Percentiles rank a stretch among this genome's conserved stretches.
Conservation (phyloP, 2,113 vertebrate species). For the Ailuropoda melanoleuca region DNA sequence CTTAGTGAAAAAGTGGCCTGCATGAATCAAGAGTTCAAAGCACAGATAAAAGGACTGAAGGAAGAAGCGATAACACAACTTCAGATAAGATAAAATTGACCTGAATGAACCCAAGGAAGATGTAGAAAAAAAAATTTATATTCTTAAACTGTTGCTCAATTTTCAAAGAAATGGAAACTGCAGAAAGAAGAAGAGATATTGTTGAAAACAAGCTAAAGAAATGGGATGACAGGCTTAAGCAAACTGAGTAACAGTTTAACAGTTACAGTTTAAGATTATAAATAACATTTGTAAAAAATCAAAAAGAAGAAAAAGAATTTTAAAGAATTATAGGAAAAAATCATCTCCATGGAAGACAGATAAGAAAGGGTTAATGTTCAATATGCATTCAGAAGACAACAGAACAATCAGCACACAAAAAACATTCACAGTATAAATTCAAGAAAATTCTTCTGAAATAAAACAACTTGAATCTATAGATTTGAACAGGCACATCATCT, state of each 20-base stretch:
- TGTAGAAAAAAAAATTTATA: not conserved
- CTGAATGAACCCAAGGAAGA: not conserved
- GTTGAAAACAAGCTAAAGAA: not conserved
- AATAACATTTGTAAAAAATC: not conserved
- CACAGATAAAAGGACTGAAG: not conserved
- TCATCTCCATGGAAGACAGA: not conserved
- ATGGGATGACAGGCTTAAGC: not conserved
- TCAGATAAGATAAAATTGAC: not conserved
- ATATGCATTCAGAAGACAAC: not conserved
- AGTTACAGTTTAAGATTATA: not conserved
- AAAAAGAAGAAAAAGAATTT: not conserved
- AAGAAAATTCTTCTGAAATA: constrained; percentile 45
- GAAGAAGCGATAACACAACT: not conserved
- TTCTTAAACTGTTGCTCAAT: not conserved
- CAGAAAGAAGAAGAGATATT: not conserved
- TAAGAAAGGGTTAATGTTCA: not conserved
- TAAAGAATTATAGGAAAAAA: not conserved
- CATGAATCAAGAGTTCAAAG: not conserved
- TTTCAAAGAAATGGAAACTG: not conserved
- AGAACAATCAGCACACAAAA: not conserved
- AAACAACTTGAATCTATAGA: not conserved
- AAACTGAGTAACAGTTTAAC: not conserved
- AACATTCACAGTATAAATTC: not conserved
- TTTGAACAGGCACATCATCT: not conserved
- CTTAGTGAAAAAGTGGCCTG: not conserved